Evolutionary conservation across 1,140 invertebrate genomes (phyloP), one percentile per base, ranked within the genome.

Genomic region (Atta cephalotes): DNA sequence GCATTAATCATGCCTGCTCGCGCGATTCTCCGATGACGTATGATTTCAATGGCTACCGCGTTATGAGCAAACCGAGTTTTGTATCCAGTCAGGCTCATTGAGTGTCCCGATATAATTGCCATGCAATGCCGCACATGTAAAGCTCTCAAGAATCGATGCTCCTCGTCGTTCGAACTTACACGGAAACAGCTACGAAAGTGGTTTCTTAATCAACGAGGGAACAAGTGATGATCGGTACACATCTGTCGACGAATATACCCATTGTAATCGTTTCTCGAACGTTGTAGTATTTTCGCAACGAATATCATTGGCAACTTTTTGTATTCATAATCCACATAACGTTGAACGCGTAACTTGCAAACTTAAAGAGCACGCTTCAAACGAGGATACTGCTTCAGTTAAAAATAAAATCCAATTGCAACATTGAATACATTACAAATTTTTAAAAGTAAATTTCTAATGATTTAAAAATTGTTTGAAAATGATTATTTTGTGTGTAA

Each of bases 1-100:
- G 92, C 92, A 93, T 94, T 93, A 94, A 94, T 94, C 93, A 94
- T 94, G 62, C 71, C 35, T 49, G 56, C 82, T 85, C 58, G 87
- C 85, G 79, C 88, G 91, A 92, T 89, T 86, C 86, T 88, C 70
- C 76, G 76, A 89, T 85, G 56, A 85, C 63, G 31, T 85, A 63
- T 62, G 77, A 91, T 91, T 72, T 90, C 84, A 87, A 90, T 85
- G 76, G 70, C 56, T 78, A 72, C 70, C 76, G 53, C 58, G 85
- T 68, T 62, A 87, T 87, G 21, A 82, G 77, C 63, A 71, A 80
- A 80, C 62, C 53, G 65, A 65, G 84, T 79, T 86, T 70, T 56
- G 49, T 66, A 86, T 31, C 21, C 49, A 39, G 35, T 28, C 77
- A 39, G 14, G 53, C 53, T 86, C 76, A 86, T 79, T 86, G 85